Percentiles rank a stretch among this genome's conserved stretches.
phyloP scores from a whole-genome alignment of 2,888 invertebrate genomes.

The Lasioglossum pauxillum region DNA sequence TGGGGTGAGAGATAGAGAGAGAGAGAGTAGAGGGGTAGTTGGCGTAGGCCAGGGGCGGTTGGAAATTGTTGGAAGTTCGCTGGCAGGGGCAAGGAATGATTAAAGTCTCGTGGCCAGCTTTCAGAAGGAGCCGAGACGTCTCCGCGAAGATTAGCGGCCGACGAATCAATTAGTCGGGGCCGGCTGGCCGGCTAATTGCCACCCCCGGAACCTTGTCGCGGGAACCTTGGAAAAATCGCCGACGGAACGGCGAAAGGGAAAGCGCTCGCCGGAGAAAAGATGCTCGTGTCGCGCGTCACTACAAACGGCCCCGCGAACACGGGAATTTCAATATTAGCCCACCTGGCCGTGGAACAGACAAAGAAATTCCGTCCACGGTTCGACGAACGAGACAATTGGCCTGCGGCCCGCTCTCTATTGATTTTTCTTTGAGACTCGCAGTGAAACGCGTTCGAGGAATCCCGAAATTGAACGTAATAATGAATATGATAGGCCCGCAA shows the following conservation, averaged over 20 bases:
- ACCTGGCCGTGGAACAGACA: not conserved
- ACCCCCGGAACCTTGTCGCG: not conserved
- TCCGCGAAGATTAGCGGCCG: conserved; percentile 49
- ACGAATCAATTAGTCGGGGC: conserved; percentile 78
- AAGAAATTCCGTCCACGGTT: conserved; percentile 12
- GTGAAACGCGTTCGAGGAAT: not conserved
- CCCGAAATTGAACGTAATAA: conserved; percentile 12
- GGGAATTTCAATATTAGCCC: conserved; percentile 44
- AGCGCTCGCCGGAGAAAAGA: not conserved
- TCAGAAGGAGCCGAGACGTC: conserved; percentile 16
- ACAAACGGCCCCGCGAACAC: not conserved
- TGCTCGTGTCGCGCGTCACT: not conserved
- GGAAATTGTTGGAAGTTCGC: conserved; percentile 32
- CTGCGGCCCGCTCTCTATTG: not conserved
- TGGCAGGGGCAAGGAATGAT: conserved; percentile 51
- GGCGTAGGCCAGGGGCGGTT: conserved; percentile 31
- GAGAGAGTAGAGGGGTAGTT: not conserved
- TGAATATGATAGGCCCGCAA: not conserved
- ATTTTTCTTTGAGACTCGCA: not conserved
- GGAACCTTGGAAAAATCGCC: conserved; percentile 1
- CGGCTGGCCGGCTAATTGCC: conserved; percentile 80
- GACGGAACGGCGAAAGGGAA: not conserved
- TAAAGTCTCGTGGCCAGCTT: conserved; percentile 49
- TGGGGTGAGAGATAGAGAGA: not conserved
- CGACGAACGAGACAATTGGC: not conserved